phyloP scores from a whole-genome alignment of 1,140 invertebrate species.

The Sminthurinus signatus region DNA sequence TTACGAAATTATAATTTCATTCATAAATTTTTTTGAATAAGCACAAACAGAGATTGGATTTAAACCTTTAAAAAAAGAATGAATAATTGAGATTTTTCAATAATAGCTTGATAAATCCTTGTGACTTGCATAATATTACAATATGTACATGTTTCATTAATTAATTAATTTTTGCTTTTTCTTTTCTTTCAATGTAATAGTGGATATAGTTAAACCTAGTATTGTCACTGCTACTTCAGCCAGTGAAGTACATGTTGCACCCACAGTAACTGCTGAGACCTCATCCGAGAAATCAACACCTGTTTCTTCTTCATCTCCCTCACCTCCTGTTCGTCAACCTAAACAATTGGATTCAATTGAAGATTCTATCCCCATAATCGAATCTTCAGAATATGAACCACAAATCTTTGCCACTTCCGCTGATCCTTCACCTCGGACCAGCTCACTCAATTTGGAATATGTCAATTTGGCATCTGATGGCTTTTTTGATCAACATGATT shows the following conservation, averaged over 20 bases:
- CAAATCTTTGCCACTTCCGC: conserved; percentile 22
- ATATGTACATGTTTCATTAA: too few species aligned
- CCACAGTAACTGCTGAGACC: neutral
- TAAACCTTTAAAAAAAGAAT: too few species aligned
- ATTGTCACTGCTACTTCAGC: conserved; percentile 51
- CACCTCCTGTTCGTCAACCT: conserved; percentile 9
- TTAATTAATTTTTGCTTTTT: too few species aligned
- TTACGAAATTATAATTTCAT: too few species aligned
- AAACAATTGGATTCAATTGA: conserved; percentile 12
- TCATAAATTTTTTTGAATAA: too few species aligned
- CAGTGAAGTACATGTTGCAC: conserved; percentile 35
- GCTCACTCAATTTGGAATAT: conserved; percentile 7
- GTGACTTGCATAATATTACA: too few species aligned
- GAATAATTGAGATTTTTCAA: too few species aligned
- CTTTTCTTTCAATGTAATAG: neutral
- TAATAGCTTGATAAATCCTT: too few species aligned
- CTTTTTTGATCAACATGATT: neutral
- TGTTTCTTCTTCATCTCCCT: neutral
- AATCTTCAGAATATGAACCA: conserved; percentile 36
- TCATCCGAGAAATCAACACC: neutral
- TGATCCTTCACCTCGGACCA: neutral
- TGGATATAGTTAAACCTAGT: conserved; percentile 7
- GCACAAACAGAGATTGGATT: too few species aligned
- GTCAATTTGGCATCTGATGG: neutral
- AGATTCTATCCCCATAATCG: conserved; percentile 15